Base-by-base conservation (phyloP, 2,797 vertebrate species). In the Setipinna tenuifilis region DNA sequence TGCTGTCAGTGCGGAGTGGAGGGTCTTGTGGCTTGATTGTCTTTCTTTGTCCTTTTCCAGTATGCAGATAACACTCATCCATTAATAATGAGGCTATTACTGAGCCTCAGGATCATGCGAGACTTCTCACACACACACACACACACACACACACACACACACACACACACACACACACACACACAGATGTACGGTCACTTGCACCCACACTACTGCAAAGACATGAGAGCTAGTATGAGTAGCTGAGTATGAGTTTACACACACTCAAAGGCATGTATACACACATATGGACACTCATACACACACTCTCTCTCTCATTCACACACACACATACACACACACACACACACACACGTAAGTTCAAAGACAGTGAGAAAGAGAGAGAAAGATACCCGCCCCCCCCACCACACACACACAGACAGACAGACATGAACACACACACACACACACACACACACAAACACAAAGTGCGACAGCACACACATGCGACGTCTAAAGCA, bases 31-130 rank as follows among this genome's bases (percentile, higher is more conserved):
- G 68, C 68, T 75, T 41, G 68, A 75, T 75, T 75, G 68, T 75
- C 68, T 75, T 75, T 75, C 68, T 41, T 75, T 75, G 68, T 75
- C 68, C 68, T 75, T 75, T 75, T 75, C 68, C 68, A 75, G 68
- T 75, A 75, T 75, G 68, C 28, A 75, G 68, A 75, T 75, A 75
- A 75, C 65, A 78, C 83, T 84, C 84, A 68, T 83, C 54, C 68
- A 80, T 61, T 35, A 80, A 83, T 86, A 86, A 86, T 86, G 54
- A 78, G 57, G 65, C 68, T 86, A 80, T 86, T 80, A 85, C 50
- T 71, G 68, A 80, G 82, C 68, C 48, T 54, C 54, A 17, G 25
- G 59, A 86, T 58, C 19, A 17, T 31, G 48, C 3, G 48, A 23
- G n/a, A 10, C 25, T 61, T 17, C 28, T 35, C 31, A 58, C 48